Conservation (phyloP, 2,113 vertebrate species). For the Paedocypris sp. region DNA sequence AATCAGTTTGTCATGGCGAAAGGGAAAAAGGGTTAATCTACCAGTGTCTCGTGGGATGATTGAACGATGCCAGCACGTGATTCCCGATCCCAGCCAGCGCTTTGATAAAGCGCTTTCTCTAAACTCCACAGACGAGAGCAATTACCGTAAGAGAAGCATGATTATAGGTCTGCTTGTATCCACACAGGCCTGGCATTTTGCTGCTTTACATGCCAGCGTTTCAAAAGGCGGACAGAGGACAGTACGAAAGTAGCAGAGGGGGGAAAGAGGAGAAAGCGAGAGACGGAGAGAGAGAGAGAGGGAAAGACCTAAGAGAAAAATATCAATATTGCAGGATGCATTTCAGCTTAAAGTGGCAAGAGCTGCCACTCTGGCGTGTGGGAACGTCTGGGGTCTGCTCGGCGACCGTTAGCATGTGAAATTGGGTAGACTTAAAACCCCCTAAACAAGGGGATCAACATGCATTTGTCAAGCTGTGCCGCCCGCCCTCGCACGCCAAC, state of each 20-base stretch:
- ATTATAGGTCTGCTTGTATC: slow-evolving; percentile 47
- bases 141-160: slow-evolving; percentile 58
- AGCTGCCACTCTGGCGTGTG: slow-evolving; percentile 17
- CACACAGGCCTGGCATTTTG: slow-evolving; percentile 38
- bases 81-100: slow-evolving; percentile 49
- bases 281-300: background rate
- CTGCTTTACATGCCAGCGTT: slow-evolving; percentile 14
- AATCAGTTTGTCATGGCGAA: background rate
- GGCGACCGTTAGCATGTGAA: slow-evolving; percentile 46
- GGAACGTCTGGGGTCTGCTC: slow-evolving; percentile 18
- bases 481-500: slow-evolving; percentile 35
- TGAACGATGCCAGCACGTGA: slow-evolving; percentile 53
- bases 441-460: slow-evolving; percentile 62
- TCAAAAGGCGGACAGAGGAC: background rate
- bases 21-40: slow-evolving; percentile 39
- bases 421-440: slow-evolving; percentile 50
- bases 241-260: background rate
- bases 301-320: slow-evolving; percentile 23
- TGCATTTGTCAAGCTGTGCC: slow-evolving; percentile 54
- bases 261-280: background rate
- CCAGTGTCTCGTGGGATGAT: slow-evolving; percentile 26
- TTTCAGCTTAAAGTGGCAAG: slow-evolving; percentile 18
- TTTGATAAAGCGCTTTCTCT: slow-evolving; percentile 52
- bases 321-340: slow-evolving; percentile 34
- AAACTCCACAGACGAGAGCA: slow-evolving; percentile 52